Base-by-base conservation (phyloP, 2,113 vertebrate genomes). In the Ariopsis seemanni region DNA sequence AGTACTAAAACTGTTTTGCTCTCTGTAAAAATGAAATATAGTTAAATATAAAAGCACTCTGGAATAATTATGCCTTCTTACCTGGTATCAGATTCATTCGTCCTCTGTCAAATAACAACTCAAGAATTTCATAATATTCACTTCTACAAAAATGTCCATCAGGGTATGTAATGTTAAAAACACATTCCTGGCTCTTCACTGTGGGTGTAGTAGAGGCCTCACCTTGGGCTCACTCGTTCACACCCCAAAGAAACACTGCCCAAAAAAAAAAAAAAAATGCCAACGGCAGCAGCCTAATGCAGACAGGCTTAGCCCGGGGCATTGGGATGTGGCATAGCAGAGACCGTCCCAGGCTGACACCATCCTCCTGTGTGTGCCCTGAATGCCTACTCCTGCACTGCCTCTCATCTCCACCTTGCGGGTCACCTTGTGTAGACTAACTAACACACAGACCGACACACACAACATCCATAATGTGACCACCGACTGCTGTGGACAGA, bases 71-170 rank as follows among this genome's bases (percentile, higher is more conserved):
- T 8, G 18, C 20, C 3, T n/a, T 22, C 95, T 94, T 93, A 95
- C 95, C 95, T 94, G 93, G 92, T 75, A 94, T 91, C 78, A 92
- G 88, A 92, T 85, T 89, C 85, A 91, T 53, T 20, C 65, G 88
- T 77, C 91, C 91, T 88, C 90, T 92, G 53, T 89, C 71, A 90
- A 91, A 58, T 85, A 86, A 89, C 91, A 58, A 91, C 82, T 91
- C 85, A 17, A 80, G 79, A 81, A 79, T 88, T 89, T 52, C 34
- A 34, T 9, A 67, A 20, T 12, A 65, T 52, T 50, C 22, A 63
- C 22, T 78, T 67, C 48, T 8, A 27, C 14, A 84, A 58, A 86
- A 78, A 78, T 10, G 7, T 55, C 42, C 63, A 67, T 55, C 14
- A 52, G 58, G 5, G 50, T 42, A 65, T 58, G 25, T 65, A 25